Evolutionary conservation across 2,797 vertebrate species (phyloP).

Genomic region (Leuciscus waleckii): DNA sequence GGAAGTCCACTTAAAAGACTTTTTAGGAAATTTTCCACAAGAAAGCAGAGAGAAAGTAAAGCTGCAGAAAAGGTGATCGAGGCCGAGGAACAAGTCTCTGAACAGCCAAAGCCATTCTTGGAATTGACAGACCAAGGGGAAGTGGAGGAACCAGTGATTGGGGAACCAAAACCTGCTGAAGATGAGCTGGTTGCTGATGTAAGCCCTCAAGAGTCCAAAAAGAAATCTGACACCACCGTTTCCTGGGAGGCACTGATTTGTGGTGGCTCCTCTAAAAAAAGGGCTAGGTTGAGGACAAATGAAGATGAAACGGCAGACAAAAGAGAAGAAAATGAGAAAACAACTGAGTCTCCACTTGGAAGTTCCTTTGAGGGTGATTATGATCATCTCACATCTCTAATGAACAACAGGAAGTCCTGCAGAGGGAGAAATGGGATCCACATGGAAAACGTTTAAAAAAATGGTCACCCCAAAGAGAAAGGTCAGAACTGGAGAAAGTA

Average conservation of each 20-base stretch:
- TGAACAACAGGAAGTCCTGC: constrained; percentile 82
- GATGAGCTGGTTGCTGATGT: constrained; percentile 79
- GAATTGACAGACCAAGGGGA: constrained; percentile 59
- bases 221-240: constrained; percentile 87
- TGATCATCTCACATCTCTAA: constrained; percentile 77
- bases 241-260: constrained; percentile 95
- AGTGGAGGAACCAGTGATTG: constrained; percentile 67
- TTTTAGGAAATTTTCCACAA: constrained; percentile 85
- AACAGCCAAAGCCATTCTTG: constrained; percentile 76
- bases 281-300: constrained; percentile 83
- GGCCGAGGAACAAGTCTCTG: constrained; percentile 77
- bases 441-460: constrained; percentile 93
- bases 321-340: constrained; percentile 66
- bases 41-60: constrained; percentile 83
- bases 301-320: constrained; percentile 78
- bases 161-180: constrained; percentile 77
- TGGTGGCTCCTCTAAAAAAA: constrained; percentile 88
- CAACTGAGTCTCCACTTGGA: constrained; percentile 66
- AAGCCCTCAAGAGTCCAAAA: constrained; percentile 84
- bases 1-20: constrained; percentile 91
- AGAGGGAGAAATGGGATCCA: constrained; percentile 86
- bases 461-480: constrained; percentile 90
- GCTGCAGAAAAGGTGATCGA: constrained; percentile 80
- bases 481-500: constrained; percentile 80
- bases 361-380: constrained; percentile 79